These are phyloP conservation scores for Tragopan temminckii DNA, from an alignment of 2,797 vertebrate genomes.

Conservation along the genomic window DNA sequence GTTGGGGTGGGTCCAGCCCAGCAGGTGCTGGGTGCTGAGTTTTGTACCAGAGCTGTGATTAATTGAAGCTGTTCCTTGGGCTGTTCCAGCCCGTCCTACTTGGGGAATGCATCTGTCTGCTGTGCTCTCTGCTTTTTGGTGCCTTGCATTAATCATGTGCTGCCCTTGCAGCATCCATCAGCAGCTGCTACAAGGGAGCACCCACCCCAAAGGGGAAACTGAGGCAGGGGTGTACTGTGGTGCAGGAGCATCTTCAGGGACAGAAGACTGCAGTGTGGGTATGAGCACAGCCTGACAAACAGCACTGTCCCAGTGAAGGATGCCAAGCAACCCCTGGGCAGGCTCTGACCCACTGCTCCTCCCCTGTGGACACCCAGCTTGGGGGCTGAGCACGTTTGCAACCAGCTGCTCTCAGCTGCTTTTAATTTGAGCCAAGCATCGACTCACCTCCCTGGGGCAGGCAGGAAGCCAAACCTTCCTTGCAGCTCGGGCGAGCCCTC, in stretches of 20 bases:
- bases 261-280: neutral
- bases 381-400: neutral
- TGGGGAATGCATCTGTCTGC: constrained; percentile 45
- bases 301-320: neutral
- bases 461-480: neutral
- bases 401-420: neutral
- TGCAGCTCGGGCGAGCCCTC: neutral
- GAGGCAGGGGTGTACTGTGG: constrained; percentile 9
- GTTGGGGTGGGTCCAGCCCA: neutral
- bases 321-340: neutral
- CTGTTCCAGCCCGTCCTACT: constrained; percentile 25
- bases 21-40: rapidly evolving
- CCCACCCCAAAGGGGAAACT: neutral
- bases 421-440: neutral
- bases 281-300: neutral
- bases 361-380: neutral
- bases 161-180: neutral
- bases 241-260: neutral
- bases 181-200: neutral
- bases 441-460: neutral
- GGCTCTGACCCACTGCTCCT: neutral
- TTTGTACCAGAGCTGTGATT: constrained; percentile 1
- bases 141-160: constrained; percentile 52
- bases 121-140: constrained; percentile 25
- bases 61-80: neutral